Percentiles rank a stretch among this genome's conserved stretches.
Evolutionary conservation across 2,113 vertebrate genomes (phyloP).

Genomic region (Promerops cafer): DNA sequence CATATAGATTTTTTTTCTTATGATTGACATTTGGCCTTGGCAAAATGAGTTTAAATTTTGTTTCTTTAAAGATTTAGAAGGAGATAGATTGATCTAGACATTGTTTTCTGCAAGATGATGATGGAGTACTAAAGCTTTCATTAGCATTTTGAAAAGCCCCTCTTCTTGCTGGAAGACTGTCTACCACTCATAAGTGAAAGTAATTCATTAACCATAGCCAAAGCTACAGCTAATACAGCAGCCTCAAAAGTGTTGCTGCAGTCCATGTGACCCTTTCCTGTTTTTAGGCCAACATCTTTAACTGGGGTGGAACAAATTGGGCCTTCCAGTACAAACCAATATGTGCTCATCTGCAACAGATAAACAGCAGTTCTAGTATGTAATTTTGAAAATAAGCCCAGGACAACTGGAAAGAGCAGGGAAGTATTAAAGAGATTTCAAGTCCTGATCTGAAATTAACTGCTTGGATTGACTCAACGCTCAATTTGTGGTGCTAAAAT

Average conservation of each 20-base stretch:
- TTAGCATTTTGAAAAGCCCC: constrained; percentile 59
- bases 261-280: neutral
- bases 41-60: constrained; percentile 70
- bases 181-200: neutral
- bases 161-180: neutral
- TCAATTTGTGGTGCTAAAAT: neutral
- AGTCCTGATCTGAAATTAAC: neutral
- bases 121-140: constrained; percentile 47
- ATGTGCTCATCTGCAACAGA: neutral
- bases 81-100: constrained; percentile 44
- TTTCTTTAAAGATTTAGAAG: constrained; percentile 67
- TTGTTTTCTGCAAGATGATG: constrained; percentile 62
- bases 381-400: neutral
- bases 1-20: constrained; percentile 73
- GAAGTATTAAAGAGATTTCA: neutral
- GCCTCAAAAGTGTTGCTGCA: neutral
- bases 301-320: constrained; percentile 57
- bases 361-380: neutral
- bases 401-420: neutral
- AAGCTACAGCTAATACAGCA: neutral
- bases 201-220: neutral
- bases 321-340: constrained; percentile 31
- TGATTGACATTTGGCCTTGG: constrained; percentile 81
- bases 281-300: constrained; percentile 18
- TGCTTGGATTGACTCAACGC: neutral